phyloP scores from a whole-genome alignment of 2,888 invertebrate genomes.

The Thereva unica region DNA sequence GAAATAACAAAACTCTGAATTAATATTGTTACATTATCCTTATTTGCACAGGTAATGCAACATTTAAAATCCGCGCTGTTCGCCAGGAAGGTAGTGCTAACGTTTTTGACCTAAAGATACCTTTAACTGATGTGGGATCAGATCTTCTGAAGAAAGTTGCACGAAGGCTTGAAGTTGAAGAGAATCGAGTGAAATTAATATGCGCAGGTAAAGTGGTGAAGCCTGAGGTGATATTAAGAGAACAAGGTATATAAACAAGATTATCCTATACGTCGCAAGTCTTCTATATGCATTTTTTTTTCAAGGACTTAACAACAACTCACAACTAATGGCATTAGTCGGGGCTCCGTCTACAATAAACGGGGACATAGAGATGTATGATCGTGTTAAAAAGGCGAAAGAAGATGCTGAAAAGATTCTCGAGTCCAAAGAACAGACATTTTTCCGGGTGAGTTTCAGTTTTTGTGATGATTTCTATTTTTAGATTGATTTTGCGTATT shows the following conservation, averaged over 20 bases:
- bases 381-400: constrained; percentile 62
- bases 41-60: constrained; percentile 64
- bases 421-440: constrained; percentile 52
- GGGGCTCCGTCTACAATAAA: constrained; percentile 45
- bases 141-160: constrained; percentile 64
- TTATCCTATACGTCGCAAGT: not conserved
- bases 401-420: constrained; percentile 63
- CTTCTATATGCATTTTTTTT: not conserved
- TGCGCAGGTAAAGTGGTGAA: constrained; percentile 27
- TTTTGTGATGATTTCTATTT: not conserved
- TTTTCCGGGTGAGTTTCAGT: constrained; percentile 13
- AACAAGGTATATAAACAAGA: constrained; percentile 19
- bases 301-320: constrained; percentile 65
- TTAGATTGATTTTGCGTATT: not conserved
- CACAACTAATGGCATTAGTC: constrained; percentile 68
- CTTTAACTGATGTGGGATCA: constrained; percentile 61
- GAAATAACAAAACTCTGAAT: too few relatives aligned
- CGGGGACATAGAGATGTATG: constrained; percentile 62
- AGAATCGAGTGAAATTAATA: constrained; percentile 68
- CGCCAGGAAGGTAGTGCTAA: constrained; percentile 60
- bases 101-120: constrained; percentile 63
- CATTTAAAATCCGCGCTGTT: constrained; percentile 70
- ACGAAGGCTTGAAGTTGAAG: constrained; percentile 56
- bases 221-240: not conserved
- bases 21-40: not conserved